A percentile compares a stretch with the other conserved stretches of the same genome.
phyloP scores from a whole-genome alignment of 1,140 invertebrate species.

The Meloidogyne chitwoodi region DNA sequence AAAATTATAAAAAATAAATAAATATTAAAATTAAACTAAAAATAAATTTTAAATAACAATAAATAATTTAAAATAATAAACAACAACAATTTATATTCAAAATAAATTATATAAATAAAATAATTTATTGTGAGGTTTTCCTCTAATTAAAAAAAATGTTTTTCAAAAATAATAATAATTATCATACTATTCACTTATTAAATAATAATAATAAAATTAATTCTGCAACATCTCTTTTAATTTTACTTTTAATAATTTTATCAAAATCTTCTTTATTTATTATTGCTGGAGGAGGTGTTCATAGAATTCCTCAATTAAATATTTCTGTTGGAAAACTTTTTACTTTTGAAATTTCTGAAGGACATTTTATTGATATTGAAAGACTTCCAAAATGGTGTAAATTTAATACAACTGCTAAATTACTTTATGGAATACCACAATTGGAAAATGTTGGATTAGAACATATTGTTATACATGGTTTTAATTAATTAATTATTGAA shows the following conservation, averaged over 20 bases:
- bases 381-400: conserved; percentile 1
- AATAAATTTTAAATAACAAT: too few species aligned
- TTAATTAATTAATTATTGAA: too few species aligned
- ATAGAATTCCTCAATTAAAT: background rate
- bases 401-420: conserved; percentile 4
- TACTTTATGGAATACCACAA: conserved; percentile 24
- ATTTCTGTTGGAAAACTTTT: conserved; percentile 1
- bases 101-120: too few species aligned
- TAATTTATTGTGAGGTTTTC: too few species aligned
- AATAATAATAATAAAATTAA: background rate
- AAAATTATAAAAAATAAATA: too few species aligned
- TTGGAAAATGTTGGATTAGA: conserved; percentile 13
- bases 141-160: too few species aligned
- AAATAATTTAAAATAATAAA: too few species aligned
- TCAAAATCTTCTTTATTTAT: background rate
- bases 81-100: too few species aligned
- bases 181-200: too few species aligned
- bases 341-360: conserved; percentile 8
- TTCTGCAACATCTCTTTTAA: background rate
- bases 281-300: background rate
- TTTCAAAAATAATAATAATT: too few species aligned
- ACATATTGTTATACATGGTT: conserved; percentile 13
- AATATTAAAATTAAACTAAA: too few species aligned
- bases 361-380: conserved; percentile 12
- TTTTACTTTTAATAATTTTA: background rate